These are phyloP conservation scores for Larimichthys polyactis DNA, from an alignment of 2,113 vertebrate genomes.

Conservation along the genomic window DNA sequence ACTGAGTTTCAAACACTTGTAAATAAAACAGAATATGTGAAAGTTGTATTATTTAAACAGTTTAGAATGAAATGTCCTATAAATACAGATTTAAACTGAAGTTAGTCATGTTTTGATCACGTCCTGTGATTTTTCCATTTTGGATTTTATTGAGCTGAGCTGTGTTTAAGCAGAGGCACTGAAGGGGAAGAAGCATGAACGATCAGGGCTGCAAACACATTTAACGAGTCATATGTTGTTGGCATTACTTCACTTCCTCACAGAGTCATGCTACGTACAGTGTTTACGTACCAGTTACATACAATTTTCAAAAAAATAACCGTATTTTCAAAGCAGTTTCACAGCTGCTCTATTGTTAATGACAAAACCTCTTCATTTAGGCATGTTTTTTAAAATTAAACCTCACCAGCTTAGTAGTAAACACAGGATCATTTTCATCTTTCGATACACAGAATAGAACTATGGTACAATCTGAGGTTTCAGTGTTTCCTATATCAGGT, in stretches of 20 bases:
- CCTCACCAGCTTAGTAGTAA: too few species aligned
- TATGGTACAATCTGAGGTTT: neutral
- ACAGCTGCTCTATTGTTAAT: too few species aligned
- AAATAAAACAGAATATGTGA: too few species aligned
- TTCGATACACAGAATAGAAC: neutral
- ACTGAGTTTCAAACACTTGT: too few species aligned
- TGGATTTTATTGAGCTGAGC: neutral
- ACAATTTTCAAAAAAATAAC: neutral
- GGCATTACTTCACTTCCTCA: conserved; percentile 22
- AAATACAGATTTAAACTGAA: neutral
- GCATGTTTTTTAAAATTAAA: neutral
- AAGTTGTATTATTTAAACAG: too few species aligned
- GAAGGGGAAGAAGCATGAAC: conserved; percentile 21
- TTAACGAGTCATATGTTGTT: conserved; percentile 40
- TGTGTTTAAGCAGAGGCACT: neutral
- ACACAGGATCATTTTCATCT: neutral
- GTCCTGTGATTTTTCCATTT: neutral
- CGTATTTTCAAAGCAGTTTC: neutral
- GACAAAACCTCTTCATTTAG: neutral
- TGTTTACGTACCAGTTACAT: conserved; percentile 17
- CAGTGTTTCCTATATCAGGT: neutral
- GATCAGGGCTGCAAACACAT: conserved; percentile 36
- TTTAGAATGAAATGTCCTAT: neutral
- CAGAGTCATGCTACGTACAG: neutral
- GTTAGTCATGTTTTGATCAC: neutral